Evolutionary conservation across 2,888 invertebrate genomes (phyloP).

Genomic region (Idaea dimidiata): DNA sequence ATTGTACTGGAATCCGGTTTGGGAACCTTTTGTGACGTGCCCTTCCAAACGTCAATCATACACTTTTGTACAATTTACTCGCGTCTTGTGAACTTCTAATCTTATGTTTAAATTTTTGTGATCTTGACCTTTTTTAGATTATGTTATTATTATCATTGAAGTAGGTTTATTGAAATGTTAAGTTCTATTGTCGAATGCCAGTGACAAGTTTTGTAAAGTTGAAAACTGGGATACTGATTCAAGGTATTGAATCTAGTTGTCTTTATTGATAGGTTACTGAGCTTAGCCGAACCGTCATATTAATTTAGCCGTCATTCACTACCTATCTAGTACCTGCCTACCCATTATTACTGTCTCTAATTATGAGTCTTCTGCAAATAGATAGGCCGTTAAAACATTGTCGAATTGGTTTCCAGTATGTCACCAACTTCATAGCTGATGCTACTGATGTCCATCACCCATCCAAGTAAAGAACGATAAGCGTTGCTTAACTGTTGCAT

Average conservation of each 20-base stretch:
- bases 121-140: neutral
- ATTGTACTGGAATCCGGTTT: neutral
- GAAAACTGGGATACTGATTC: neutral
- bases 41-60: neutral
- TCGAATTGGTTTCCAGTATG: too few relatives aligned
- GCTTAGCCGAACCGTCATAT: too few relatives aligned
- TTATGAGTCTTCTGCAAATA: too few relatives aligned
- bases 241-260: neutral
- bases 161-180: neutral
- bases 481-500: too few relatives aligned
- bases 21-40: neutral
- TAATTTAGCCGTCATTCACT: neutral
- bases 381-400: too few relatives aligned
- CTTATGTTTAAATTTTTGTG: neutral
- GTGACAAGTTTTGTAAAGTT: neutral
- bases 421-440: too few relatives aligned
- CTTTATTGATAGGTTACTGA: too few relatives aligned
- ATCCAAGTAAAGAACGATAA: too few relatives aligned
- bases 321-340: neutral
- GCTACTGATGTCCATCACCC: too few relatives aligned
- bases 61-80: neutral
- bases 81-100: neutral
- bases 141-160: neutral
- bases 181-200: neutral
- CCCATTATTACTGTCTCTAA: neutral